These are phyloP conservation scores for Natrix natrix DNA, from an alignment of 2,797 vertebrate species.

Conservation along the genomic window DNA sequence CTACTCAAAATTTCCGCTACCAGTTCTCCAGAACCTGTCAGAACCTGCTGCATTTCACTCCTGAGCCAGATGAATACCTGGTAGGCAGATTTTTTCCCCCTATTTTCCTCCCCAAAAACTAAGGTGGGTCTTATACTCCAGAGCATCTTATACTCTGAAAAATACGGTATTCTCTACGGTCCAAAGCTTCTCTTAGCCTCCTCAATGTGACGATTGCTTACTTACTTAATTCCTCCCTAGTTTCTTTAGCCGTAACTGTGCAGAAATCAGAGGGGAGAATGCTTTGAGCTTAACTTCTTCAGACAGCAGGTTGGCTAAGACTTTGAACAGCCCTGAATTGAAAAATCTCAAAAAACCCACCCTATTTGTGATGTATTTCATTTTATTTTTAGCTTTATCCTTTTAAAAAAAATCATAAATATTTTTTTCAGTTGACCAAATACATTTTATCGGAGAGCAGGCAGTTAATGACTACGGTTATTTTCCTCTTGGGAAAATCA, in stretches of 20 bases:
- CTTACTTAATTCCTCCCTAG: neutral
- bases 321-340: neutral
- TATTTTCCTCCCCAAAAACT: too few species aligned
- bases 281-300: neutral
- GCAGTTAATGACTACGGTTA: neutral
- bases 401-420: neutral
- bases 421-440: neutral
- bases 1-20: too few species aligned
- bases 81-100: too few species aligned
- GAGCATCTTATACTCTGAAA: too few species aligned
- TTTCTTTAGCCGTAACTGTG: neutral
- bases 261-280: neutral
- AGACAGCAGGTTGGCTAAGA: neutral
- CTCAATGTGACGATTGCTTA: neutral
- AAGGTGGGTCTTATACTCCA: too few species aligned
- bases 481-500: slow-evolving; percentile 3
- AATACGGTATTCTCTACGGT: too few species aligned
- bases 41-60: too few species aligned
- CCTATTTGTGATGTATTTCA: neutral
- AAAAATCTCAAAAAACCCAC: neutral
- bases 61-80: too few species aligned
- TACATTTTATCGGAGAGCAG: slow-evolving; percentile 8
- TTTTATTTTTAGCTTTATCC: neutral
- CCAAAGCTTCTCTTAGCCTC: neutral
- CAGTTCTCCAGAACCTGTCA: too few species aligned